Evolutionary conservation across 2,888 invertebrate genomes (phyloP), one percentile per base, ranked within the genome.

Genomic region (Euzetes globulus): DNA sequence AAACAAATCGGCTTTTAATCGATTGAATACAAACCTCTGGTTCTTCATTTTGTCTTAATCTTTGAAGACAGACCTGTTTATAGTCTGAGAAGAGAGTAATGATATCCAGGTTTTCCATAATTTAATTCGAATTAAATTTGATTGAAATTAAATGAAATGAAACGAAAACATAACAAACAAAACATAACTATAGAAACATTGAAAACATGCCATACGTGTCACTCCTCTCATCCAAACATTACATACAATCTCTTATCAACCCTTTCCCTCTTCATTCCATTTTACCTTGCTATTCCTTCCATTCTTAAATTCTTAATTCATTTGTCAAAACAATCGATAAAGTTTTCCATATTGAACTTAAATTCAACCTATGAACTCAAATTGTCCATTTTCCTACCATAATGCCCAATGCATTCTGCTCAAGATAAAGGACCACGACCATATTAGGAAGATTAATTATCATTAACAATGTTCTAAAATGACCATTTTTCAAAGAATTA

Each of bases 11-110:
- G 17, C 19, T 13, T 47, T 52, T 15, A 29, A n/a, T 7, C 22
- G n/a, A n/a, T 22, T 52, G 6, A n/a, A 72, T 33, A 7, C 55
- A 33, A 19, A 73, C 47, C 60, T 73, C 73, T n/a, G 19, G 29
- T 29, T 37, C 63, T 6, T 60, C 60, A 27, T 3, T 63, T 45
- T 63, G 60, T 33, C 33, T 17, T 3, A 70, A 25, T 17, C 47
- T 41, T 27, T 25, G 25, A 22, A 45, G 25, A 27, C 70, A 70
- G n/a, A 47, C 47, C 17, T 41, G 22, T 41, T 45, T 70, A 47
- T 45, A 70, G 27, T 70, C 70, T 19, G 22, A 17, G 22, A 70
- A 70, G 4, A 70, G 25, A 6, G 70, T 70, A 15, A 70, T 22
- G 6, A 70, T 70, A 25, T 70, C 70, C 17, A 47, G 1, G 15